A percentile compares a stretch with the other conserved stretches of the same genome.
Conservation (phyloP, 2,113 vertebrate species). For the Cisticola juncidis region DNA sequence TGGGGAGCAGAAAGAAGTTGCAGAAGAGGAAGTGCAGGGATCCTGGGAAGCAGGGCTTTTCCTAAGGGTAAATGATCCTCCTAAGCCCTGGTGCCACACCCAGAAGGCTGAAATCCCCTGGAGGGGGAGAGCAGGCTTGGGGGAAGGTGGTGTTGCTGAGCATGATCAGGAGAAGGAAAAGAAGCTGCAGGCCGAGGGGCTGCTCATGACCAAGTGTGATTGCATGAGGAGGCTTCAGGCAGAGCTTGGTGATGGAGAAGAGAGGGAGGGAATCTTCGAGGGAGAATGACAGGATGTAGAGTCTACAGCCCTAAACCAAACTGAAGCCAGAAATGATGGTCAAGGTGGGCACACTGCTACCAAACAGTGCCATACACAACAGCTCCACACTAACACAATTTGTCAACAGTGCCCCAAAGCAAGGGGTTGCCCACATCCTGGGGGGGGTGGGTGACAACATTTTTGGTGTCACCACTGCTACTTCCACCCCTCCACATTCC, state of each 20-base stretch:
- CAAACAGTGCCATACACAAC: too few relatives aligned
- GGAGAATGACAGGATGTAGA: too few relatives aligned
- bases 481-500: too few relatives aligned
- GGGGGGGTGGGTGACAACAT: too few relatives aligned
- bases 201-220: neutral
- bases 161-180: neutral
- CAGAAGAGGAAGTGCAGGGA: neutral
- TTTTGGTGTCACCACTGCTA: too few relatives aligned
- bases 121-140: neutral
- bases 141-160: too few relatives aligned
- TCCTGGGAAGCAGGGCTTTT: neutral
- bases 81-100: neutral
- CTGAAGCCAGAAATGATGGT: too few relatives aligned
- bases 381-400: too few relatives aligned
- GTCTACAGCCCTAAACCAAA: too few relatives aligned
- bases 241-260: neutral
- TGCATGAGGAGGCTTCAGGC: neutral
- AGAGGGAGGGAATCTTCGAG: neutral
- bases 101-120: neutral
- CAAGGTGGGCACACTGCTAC: too few relatives aligned
- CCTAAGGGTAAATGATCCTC: neutral
- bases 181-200: neutral
- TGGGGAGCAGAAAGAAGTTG: neutral
- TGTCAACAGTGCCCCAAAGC: too few relatives aligned
- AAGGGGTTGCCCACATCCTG: too few relatives aligned